These are phyloP conservation scores for Onychorhynchus coronatus DNA, from an alignment of 2,113 vertebrate genomes.

Conservation along the genomic window DNA sequence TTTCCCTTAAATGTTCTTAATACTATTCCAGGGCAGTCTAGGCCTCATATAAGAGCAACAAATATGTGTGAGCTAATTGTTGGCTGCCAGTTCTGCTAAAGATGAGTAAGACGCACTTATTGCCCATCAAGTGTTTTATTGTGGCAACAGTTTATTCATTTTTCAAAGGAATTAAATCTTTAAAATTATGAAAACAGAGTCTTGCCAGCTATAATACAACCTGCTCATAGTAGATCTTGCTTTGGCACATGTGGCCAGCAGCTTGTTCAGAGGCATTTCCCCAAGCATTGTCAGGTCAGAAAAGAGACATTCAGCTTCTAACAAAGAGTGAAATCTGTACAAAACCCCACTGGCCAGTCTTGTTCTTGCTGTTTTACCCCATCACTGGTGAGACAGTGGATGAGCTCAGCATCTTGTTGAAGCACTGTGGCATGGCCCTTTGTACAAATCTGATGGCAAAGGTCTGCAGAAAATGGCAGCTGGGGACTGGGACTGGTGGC, in stretches of 20 bases:
- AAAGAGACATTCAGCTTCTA: background rate
- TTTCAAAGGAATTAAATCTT: background rate
- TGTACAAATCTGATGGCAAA: background rate
- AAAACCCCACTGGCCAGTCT: background rate
- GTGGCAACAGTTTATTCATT: background rate
- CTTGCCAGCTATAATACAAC: background rate
- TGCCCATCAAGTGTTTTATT: background rate
- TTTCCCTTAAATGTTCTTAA: background rate
- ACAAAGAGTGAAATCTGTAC: background rate
- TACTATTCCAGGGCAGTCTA: background rate
- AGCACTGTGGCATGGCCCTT: background rate
- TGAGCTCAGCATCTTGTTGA: rapidly evolving
- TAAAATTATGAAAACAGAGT: background rate
- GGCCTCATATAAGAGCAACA: background rate
- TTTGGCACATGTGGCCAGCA: background rate
- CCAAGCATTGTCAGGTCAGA: background rate
- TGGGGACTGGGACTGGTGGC: rapidly evolving
- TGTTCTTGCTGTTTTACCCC: background rate
- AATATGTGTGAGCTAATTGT: background rate
- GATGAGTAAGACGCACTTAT: background rate
- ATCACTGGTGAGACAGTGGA: background rate
- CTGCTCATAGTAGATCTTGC: background rate
- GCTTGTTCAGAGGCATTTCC: background rate
- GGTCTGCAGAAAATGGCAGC: background rate
- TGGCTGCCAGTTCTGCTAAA: background rate